phyloP scores from a whole-genome alignment of 37 sponge, comb jelly and placozoan genomes.

The Trichoplax adhaerens region DNA sequence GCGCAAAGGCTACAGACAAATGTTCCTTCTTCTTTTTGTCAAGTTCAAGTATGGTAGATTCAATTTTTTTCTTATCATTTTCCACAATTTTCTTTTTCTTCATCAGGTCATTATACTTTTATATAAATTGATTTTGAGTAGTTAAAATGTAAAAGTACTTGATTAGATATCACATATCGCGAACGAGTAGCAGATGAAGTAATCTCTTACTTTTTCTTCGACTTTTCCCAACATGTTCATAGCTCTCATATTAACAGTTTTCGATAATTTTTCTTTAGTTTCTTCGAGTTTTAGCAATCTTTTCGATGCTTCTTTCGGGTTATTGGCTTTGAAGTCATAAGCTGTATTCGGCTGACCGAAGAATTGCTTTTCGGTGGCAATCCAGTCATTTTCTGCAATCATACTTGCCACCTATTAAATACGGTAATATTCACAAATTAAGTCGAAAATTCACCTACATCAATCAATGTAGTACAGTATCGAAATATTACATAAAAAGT shows the following conservation, averaged over 20 bases:
- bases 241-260: conserved; percentile 96
- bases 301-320: conserved; percentile 37
- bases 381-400: conserved; percentile 79
- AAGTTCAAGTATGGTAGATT: conserved; percentile 42
- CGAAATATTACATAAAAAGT: no score
- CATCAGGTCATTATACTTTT: conserved; percentile 75
- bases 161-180: no score
- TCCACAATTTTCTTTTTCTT: conserved; percentile 87
- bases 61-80: conserved; percentile 88
- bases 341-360: conserved; percentile 91
- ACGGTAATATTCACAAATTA: neutral
- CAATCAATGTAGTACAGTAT: no score
- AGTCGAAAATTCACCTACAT: no score
- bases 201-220: conserved; percentile 69
- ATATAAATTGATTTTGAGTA: no score
- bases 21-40: conserved; percentile 97
- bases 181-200: no score
- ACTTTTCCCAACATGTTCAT: conserved; percentile 97
- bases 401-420: conserved; percentile 47
- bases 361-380: conserved; percentile 66
- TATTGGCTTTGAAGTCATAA: conserved; percentile 67
- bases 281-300: conserved; percentile 53
- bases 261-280: conserved; percentile 55
- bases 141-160: no score
- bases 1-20: conserved; percentile 50